Evolutionary conservation across 2,888 invertebrate genomes (phyloP).

Genomic region (Cordilura impudica): DNA sequence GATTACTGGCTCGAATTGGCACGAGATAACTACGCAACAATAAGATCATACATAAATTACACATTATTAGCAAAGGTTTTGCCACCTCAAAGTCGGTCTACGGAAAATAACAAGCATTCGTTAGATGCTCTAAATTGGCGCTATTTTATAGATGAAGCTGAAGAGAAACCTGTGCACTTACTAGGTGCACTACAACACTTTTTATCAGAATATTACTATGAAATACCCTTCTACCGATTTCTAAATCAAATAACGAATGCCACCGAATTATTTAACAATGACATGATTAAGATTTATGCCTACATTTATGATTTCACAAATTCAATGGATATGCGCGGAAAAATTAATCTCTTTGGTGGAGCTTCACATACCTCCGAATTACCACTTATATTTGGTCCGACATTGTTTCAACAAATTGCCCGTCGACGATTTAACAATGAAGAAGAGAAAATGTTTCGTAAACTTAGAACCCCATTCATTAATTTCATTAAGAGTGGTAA

Average conservation of each 20-base stretch:
- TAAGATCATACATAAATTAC: slow-evolving; percentile 81
- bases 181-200: slow-evolving; percentile 75
- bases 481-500: slow-evolving; percentile 81
- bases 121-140: slow-evolving; percentile 75
- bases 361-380: slow-evolving; percentile 84
- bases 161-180: slow-evolving; percentile 67
- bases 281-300: slow-evolving; percentile 67
- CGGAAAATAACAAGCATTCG: slow-evolving; percentile 58
- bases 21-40: slow-evolving; percentile 79
- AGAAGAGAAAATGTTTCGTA: slow-evolving; percentile 81
- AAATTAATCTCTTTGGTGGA: slow-evolving; percentile 78
- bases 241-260: slow-evolving; percentile 68
- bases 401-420: slow-evolving; percentile 83
- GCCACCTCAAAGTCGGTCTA: slow-evolving; percentile 62
- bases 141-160: slow-evolving; percentile 72
- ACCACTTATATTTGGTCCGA: slow-evolving; percentile 83
- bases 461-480: slow-evolving; percentile 79
- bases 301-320: slow-evolving; percentile 76
- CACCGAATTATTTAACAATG: slow-evolving; percentile 5
- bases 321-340: slow-evolving; percentile 77
- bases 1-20: slow-evolving; percentile 82
- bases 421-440: slow-evolving; percentile 81
- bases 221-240: slow-evolving; percentile 74
- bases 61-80: slow-evolving; percentile 81
- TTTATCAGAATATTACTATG: slow-evolving; percentile 75